These are phyloP conservation scores for Tupaia tana DNA, from an alignment of 2,113 vertebrate genomes.

Conservation along the genomic window DNA sequence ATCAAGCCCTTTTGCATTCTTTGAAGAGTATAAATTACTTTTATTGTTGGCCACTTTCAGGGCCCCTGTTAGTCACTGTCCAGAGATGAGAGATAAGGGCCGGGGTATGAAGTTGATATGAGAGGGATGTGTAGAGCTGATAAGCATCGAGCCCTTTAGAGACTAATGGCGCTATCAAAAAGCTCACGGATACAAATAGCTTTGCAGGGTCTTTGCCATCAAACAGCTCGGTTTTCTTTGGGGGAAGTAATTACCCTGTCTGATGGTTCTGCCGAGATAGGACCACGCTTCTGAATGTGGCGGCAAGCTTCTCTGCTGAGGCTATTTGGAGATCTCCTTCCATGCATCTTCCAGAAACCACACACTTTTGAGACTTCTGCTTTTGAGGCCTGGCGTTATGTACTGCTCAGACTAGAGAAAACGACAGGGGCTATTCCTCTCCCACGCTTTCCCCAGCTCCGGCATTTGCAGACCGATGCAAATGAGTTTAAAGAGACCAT, in stretches of 20 bases:
- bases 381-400: not conserved
- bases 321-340: not conserved
- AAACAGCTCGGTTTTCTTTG: not conserved
- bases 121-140: not conserved
- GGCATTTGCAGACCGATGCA: not conserved
- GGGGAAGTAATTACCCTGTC: not conserved
- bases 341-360: not conserved
- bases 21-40: conserved; percentile 12
- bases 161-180: fast-evolving
- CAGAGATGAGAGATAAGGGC: not conserved
- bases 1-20: not conserved
- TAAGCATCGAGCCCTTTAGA: not conserved
- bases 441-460: fast-evolving
- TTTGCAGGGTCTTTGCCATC: not conserved
- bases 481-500: no score
- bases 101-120: not conserved
- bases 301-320: fast-evolving
- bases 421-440: not conserved
- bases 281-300: not conserved
- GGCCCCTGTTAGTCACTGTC: not conserved
- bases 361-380: not conserved
- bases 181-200: not conserved
- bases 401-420: no score
- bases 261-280: not conserved
- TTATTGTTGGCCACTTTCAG: fast-evolving